Base-by-base conservation (phyloP, 1,140 invertebrate genomes). In the Hypothenemus hampei region DNA sequence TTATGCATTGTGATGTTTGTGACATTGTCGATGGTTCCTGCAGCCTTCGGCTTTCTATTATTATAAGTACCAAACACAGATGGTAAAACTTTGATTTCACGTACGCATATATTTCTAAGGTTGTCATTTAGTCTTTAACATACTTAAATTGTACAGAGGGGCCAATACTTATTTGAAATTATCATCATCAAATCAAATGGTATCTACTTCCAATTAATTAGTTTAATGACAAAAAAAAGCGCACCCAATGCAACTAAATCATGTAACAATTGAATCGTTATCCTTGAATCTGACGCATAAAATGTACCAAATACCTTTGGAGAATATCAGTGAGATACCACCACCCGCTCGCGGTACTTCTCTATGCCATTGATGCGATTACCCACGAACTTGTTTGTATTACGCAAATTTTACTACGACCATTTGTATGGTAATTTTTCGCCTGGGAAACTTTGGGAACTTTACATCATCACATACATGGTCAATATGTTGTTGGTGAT, bases 221-320 rank as follows among this genome's bases (percentile, higher is more conserved):
- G 26, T 31, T 31, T 8, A 13, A 31, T 31, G 26, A 31, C 13
- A 29, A 45, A 36, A 48, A 48, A 50, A 41, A 52, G 24, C 49
- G 24, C 39, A 52, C 37, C 49, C 37, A 35, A 47, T 39, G 47
- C 47, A 43, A 15, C 18, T 15, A 52, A 52, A 52, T 39, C 21
- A 20, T 4, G 18, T 18, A 20, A n/a, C 11, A 31, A 35, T 22
- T 4, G n/a, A 47, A 33, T 26, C 15, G 20, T 23, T 61, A 65
- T 65, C 65, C 65, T 67, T 67, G 65, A 43, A 54, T 47, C 54
- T 41, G 57, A 60, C 61, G 59, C 60, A 65, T 67, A 67, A 60
- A 66, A 63, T 59, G 44, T 26, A 43, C 23, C 23, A 11, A 43
- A 52, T 31, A 19, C 8, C 15, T 16, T n/a, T 15, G 24, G 29